Conservation (phyloP, 1,140 invertebrate genomes). For the Choristoneura fumiferana region DNA sequence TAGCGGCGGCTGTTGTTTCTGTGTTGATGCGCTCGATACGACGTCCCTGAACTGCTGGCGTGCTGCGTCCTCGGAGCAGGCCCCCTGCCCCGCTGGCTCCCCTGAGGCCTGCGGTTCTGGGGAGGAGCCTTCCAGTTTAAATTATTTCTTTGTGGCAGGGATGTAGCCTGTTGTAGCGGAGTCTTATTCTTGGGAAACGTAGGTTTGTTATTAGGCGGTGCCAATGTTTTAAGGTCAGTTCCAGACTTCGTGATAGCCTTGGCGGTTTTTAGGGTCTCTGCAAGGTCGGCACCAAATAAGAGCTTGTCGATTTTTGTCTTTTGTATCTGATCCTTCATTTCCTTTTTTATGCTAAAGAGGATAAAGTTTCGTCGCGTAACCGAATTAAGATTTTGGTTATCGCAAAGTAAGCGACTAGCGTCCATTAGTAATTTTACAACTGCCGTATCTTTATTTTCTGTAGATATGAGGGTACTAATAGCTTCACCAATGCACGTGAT, state of each 20-base stretch:
- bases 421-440: too few species aligned
- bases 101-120: slow-evolving; percentile 19
- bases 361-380: slow-evolving; percentile 22
- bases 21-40: slow-evolving; percentile 5
- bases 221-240: slow-evolving; percentile 22
- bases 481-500: too few species aligned
- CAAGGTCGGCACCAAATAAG: slow-evolving; percentile 28
- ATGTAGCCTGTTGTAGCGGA: not conserved
- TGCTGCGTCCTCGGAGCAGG: slow-evolving; percentile 19
- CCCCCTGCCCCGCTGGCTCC: slow-evolving; percentile 15
- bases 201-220: not conserved
- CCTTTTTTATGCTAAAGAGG: slow-evolving; percentile 26
- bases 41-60: slow-evolving; percentile 15
- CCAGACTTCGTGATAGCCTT: slow-evolving; percentile 32
- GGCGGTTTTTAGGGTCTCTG: slow-evolving; percentile 27
- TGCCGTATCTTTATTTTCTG: too few species aligned
- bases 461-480: too few species aligned
- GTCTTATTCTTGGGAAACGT: too few species aligned
- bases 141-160: slow-evolving; percentile 14
- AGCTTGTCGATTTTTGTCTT: slow-evolving; percentile 28
- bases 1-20: slow-evolving; percentile 15
- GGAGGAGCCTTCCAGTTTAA: slow-evolving; percentile 33
- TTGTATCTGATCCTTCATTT: slow-evolving; percentile 29
- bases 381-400: slow-evolving; percentile 20
- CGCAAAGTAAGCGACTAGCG: too few species aligned